phyloP scores from a whole-genome alignment of 2,113 vertebrate species.

The Engystomops pustulosus region DNA sequence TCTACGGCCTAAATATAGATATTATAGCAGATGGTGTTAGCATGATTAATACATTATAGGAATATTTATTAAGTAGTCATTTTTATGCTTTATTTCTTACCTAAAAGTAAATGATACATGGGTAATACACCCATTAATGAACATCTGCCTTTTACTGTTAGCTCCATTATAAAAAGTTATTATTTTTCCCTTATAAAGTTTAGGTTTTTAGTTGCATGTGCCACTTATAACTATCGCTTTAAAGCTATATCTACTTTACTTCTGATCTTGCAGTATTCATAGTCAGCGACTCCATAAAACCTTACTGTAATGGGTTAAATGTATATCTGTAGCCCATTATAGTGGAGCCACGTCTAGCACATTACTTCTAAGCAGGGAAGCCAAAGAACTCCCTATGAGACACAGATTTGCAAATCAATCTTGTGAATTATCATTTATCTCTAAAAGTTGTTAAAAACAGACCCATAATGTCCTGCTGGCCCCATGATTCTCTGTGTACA shows the following conservation, averaged over 20 bases:
- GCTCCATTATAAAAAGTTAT: not conserved
- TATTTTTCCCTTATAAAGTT: not conserved
- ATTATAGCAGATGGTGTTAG: not conserved
- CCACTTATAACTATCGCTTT: too few species aligned
- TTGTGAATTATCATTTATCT: not conserved
- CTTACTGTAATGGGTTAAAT: not conserved
- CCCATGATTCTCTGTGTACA: too few species aligned
- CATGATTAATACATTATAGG: not conserved
- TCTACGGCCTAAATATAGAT: not conserved
- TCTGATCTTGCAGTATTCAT: not conserved
- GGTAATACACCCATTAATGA: not conserved
- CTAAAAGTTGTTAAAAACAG: not conserved
- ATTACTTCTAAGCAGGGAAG: not conserved
- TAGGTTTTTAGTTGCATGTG: too few species aligned
- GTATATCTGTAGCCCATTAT: not conserved
- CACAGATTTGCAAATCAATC: not conserved
- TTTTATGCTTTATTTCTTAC: not conserved
- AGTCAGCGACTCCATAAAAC: not conserved
- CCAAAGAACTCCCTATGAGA: not conserved
- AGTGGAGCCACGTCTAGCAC: not conserved
- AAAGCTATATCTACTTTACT: not conserved
- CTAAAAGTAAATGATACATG: not conserved
- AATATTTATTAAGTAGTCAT: constrained; percentile 9
- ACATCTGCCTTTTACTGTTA: not conserved
- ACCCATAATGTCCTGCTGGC: too few species aligned